Conservation (phyloP, 2,888 invertebrate genomes). For the Caenorhabditis japonica region DNA sequence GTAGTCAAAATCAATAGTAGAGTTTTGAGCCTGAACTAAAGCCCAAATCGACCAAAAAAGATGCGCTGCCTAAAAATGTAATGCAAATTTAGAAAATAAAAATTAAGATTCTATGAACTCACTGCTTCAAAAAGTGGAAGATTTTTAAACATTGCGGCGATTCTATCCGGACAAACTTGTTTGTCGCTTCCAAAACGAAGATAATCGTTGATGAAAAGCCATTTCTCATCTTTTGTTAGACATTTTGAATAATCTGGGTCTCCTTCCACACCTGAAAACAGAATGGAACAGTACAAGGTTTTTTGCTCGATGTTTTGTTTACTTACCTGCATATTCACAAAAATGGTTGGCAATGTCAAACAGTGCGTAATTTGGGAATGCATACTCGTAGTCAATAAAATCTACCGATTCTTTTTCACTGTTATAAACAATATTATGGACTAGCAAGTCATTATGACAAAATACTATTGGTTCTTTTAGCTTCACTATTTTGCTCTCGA, state of each 20-base stretch:
- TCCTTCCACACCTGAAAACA: constrained; percentile 72
- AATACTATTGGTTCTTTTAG: constrained; percentile 83
- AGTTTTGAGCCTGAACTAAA: constrained; percentile 72
- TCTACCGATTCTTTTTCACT: constrained; percentile 82
- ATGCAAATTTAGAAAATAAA: constrained; percentile 2
- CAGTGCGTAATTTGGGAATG: constrained; percentile 91
- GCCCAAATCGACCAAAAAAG: constrained; percentile 76
- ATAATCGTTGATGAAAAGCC: constrained; percentile 66
- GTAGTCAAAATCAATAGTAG: constrained; percentile 74
- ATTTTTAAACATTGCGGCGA: constrained; percentile 36
- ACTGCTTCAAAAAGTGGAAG: constrained; percentile 73
- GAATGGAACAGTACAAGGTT: neutral
- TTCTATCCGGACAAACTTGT: constrained; percentile 10
- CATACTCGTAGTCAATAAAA: constrained; percentile 98
- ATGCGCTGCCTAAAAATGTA: constrained; percentile 70
- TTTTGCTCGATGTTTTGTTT: no score
- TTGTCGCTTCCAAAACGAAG: constrained; percentile 48
- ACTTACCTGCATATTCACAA: constrained; percentile 90
- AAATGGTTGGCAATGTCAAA: constrained; percentile 98
- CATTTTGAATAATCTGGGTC: constrained; percentile 69
- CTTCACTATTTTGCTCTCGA: constrained; percentile 38
- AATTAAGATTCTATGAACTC: constrained; percentile 15
- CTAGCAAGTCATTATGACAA: constrained; percentile 95
- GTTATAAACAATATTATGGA: constrained; percentile 87
- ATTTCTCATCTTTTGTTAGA: constrained; percentile 62